phyloP scores from a whole-genome alignment of 2,113 vertebrate genomes.

The Ovis canadensis region DNA sequence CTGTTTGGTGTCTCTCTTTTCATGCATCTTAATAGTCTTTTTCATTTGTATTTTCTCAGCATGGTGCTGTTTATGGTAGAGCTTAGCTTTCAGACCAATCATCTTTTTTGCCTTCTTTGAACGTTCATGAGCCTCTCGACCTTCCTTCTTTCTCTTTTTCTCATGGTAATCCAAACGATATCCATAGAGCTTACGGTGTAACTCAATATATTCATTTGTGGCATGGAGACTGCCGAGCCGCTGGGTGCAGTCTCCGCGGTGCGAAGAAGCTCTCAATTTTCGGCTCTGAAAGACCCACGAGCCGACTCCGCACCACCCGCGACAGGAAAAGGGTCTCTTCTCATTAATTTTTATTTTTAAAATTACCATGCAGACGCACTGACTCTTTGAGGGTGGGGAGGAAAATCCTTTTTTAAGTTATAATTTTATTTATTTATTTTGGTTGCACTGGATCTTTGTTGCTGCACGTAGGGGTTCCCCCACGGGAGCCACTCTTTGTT shows the following conservation, averaged over 20 bases:
- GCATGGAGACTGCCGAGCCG: conserved; percentile 11
- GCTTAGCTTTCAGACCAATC: conserved; percentile 96
- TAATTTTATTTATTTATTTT: background rate
- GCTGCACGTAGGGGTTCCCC: background rate
- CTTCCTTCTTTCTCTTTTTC: conserved; percentile 94
- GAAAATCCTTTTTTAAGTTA: background rate
- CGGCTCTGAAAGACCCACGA: background rate
- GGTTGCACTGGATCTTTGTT: background rate
- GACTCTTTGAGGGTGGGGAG: background rate
- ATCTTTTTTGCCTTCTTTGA: conserved; percentile 92
- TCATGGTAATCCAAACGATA: conserved; percentile 97
- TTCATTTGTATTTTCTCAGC: conserved; percentile 99
- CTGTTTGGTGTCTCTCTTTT: conserved; percentile 95
- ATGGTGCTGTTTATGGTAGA: conserved; percentile 97
- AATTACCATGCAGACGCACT: background rate
- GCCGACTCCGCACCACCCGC: accelerated
- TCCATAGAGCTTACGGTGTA: conserved; percentile 94
- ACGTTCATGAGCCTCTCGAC: conserved; percentile 92
- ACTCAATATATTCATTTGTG: conserved; percentile 98
- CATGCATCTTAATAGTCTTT: conserved; percentile 99
- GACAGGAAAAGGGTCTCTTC: conserved; percentile 37
- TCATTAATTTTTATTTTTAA: background rate
- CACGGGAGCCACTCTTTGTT: background rate
- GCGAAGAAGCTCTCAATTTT: background rate
- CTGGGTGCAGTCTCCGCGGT: accelerated